Conservation (phyloP, 1,140 invertebrate species). For the Dinoponera quadriceps region DNA sequence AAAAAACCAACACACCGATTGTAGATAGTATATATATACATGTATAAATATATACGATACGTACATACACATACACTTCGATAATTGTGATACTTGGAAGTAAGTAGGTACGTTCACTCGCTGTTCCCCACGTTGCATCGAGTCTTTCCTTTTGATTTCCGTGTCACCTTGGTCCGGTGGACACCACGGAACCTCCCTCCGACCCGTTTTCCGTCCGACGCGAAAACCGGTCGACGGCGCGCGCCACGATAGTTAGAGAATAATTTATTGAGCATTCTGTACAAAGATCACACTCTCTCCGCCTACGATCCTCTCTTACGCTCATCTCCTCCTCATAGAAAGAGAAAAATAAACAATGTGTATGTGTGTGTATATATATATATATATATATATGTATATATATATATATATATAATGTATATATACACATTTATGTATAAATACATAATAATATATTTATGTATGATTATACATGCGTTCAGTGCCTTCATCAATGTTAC, state of each 20-base stretch:
- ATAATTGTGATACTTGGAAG: slow-evolving; percentile 75
- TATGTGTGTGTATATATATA: neutral
- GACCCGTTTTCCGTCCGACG: neutral
- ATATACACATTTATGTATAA: neutral
- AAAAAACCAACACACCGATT: slow-evolving; percentile 15
- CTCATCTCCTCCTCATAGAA: neutral
- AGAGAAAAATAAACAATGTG: neutral
- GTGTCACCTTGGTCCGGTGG: neutral
- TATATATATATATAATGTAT: slow-evolving; percentile 5
- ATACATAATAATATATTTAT: too few relatives aligned
- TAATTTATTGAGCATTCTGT: slow-evolving; percentile 8
- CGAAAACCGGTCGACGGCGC: neutral
- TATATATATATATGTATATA: slow-evolving; percentile 11
- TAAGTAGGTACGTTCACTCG: slow-evolving; percentile 66
- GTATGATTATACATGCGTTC: too few relatives aligned
- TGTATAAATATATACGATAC: neutral
- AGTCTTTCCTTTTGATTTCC: slow-evolving; percentile 7
- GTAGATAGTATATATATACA: slow-evolving; percentile 22
- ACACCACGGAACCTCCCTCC: too few relatives aligned
- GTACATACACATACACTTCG: slow-evolving; percentile 54
- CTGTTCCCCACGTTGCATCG: slow-evolving; percentile 38
- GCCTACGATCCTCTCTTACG: neutral
- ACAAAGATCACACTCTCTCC: neutral
- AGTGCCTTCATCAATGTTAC: too few relatives aligned
- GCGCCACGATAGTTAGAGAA: neutral